A percentile compares a stretch with the other conserved stretches of the same genome.
These are phyloP conservation scores for Blastobasis adustella DNA, from an alignment of 2,888 invertebrate genomes.

Conservation along the genomic window DNA sequence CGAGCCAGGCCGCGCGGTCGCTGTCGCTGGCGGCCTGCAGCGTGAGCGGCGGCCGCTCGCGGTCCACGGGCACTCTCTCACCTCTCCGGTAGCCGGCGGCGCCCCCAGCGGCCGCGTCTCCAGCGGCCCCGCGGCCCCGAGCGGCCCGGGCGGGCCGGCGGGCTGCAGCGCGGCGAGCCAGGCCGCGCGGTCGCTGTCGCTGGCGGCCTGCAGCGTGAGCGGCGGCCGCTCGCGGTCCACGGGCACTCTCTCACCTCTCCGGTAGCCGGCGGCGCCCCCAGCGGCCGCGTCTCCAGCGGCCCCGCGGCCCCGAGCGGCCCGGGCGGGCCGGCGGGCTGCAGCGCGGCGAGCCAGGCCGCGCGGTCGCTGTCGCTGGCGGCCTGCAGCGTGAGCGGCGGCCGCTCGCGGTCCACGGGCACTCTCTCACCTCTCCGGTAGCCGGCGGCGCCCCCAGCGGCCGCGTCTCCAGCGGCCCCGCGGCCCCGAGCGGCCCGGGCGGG, in stretches of 20 bases:
- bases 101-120: neutral
- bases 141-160: slow-evolving; percentile 55
- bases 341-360: slow-evolving; percentile 79
- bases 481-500: slow-evolving; percentile 64
- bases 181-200: slow-evolving; percentile 75
- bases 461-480: no score
- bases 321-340: slow-evolving; percentile 68
- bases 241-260: no score
- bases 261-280: no score
- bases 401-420: slow-evolving; percentile 23
- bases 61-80: slow-evolving; percentile 35
- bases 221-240: slow-evolving; percentile 73
- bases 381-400: slow-evolving; percentile 88
- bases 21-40: slow-evolving; percentile 79
- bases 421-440: no score
- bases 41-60: slow-evolving; percentile 80
- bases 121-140: slow-evolving; percentile 69
- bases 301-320: slow-evolving; percentile 78
- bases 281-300: no score
- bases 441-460: no score
- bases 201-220: slow-evolving; percentile 86
- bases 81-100: neutral
- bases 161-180: slow-evolving; percentile 81
- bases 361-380: slow-evolving; percentile 76
- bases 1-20: slow-evolving; percentile 81